Evolutionary conservation across 2,888 invertebrate genomes (phyloP).

Genomic region (Harmothoe impar): DNA sequence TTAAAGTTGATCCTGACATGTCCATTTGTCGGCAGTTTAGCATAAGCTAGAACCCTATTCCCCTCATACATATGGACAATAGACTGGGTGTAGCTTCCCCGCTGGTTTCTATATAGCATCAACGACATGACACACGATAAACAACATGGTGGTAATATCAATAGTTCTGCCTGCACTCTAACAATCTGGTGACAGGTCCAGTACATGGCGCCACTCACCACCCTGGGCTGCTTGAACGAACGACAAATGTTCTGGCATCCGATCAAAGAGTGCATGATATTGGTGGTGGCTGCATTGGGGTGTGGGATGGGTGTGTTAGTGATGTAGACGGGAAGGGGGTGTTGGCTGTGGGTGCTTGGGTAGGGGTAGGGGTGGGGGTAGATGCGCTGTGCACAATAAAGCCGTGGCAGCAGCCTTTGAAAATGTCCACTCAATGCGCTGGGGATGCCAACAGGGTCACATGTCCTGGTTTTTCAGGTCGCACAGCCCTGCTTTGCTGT

Average conservation of each 20-base stretch:
- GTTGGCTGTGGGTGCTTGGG: background rate
- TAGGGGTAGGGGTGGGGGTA: background rate
- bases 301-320: too few relatives aligned
- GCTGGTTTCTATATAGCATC: too few relatives aligned
- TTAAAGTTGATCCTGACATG: too few relatives aligned
- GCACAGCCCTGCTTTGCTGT: background rate
- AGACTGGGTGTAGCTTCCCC: too few relatives aligned
- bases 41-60: too few relatives aligned
- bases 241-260: constrained; percentile 47
- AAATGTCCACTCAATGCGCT: background rate
- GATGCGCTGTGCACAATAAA: background rate
- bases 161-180: too few relatives aligned
- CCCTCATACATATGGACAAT: too few relatives aligned
- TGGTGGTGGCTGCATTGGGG: background rate
- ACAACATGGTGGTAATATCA: too few relatives aligned
- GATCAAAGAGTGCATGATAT: constrained; percentile 33
- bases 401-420: background rate
- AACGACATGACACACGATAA: too few relatives aligned
- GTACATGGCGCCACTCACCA: background rate
- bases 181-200: background rate
- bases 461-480: constrained; percentile 10
- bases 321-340: too few relatives aligned
- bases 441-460: background rate
- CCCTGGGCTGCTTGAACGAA: background rate
- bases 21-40: too few relatives aligned